Evolutionary conservation across 2,113 vertebrate genomes (phyloP).

Genomic region (Choloepus hoffmanni): DNA sequence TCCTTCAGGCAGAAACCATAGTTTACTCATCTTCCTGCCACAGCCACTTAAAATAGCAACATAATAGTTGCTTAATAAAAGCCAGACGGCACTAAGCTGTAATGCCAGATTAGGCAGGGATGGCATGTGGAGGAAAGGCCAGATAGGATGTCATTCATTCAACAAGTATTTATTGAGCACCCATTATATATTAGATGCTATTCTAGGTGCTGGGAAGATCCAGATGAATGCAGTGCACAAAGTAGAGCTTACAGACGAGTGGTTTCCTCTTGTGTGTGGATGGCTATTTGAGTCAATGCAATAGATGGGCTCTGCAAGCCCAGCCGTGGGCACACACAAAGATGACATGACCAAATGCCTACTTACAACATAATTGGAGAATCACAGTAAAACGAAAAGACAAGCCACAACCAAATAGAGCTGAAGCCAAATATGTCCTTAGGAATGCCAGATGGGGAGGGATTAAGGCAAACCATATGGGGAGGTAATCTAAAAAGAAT

Average conservation of each 20-base stretch:
- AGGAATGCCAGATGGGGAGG: background rate
- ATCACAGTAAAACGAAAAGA: background rate
- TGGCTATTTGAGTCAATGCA: background rate
- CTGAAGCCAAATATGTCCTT: background rate
- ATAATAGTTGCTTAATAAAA: conserved; percentile 37
- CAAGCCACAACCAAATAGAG: background rate
- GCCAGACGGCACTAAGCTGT: background rate
- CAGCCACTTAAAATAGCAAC: conserved; percentile 12
- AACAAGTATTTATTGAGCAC: background rate
- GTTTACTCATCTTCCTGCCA: background rate
- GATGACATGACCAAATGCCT: background rate
- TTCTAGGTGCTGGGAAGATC: background rate
- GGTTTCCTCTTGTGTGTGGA: background rate
- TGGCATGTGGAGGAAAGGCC: background rate
- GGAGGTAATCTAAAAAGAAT: background rate
- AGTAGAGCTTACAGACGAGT: background rate
- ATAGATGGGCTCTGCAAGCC: background rate
- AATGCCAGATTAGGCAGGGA: background rate
- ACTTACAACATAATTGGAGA: background rate
- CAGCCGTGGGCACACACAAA: background rate
- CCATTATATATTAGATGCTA: background rate
- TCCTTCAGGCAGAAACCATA: conserved; percentile 14
- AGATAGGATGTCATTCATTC: background rate
- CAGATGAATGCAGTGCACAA: background rate
- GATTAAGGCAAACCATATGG: background rate